Conservation (phyloP, 2,888 invertebrate genomes). For the Temnothorax rugatulus region DNA sequence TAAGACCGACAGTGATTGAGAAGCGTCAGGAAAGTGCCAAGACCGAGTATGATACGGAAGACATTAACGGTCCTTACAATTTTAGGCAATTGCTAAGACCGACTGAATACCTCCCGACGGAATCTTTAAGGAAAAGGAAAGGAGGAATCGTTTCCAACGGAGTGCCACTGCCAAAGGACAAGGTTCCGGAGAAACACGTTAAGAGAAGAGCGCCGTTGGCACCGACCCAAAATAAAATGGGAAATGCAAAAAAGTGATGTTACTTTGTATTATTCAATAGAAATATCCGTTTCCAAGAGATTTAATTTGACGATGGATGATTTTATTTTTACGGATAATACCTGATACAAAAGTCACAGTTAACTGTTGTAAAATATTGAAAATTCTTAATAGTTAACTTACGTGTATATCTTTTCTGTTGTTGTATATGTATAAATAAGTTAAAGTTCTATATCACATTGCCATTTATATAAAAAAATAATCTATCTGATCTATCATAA, state of each 20-base stretch:
- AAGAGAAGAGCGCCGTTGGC: conserved; percentile 82
- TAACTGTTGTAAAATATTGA: neutral
- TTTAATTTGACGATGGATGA: neutral
- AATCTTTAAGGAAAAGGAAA: conserved; percentile 90
- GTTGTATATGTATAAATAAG: neutral
- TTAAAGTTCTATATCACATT: neutral
- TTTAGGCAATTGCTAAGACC: conserved; percentile 90
- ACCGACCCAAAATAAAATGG: conserved; percentile 77
- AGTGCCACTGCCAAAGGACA: conserved; percentile 72
- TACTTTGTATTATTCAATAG: neutral
- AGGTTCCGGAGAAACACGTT: conserved; percentile 79
- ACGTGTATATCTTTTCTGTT: neutral
- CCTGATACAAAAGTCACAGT: neutral
- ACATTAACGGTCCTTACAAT: conserved; percentile 90
- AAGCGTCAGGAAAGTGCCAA: conserved; percentile 73
- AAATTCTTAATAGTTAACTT: neutral
- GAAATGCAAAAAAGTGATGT: conserved; percentile 67
- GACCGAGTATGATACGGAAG: conserved; percentile 87
- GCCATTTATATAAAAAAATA: conserved; percentile 24
- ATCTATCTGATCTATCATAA: neutral
- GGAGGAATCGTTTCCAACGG: conserved; percentile 84
- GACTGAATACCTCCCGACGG: conserved; percentile 90
- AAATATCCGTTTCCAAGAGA: conserved; percentile 9
- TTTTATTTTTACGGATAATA: neutral
- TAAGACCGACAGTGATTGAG: conserved; percentile 77